Conservation (phyloP, 2,888 invertebrate species). For the Rotaria magnacalcarata region DNA sequence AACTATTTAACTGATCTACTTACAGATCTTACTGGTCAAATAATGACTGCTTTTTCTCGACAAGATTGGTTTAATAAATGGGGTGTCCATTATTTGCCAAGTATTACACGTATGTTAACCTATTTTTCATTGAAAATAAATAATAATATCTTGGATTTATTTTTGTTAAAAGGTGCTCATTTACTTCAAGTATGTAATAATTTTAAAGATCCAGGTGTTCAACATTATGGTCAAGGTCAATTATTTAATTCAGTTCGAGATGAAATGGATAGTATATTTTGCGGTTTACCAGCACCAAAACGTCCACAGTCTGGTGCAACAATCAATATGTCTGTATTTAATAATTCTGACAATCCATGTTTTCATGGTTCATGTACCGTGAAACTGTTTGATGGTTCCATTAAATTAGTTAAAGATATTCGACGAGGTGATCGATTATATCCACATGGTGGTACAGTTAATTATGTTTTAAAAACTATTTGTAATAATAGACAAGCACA, state of each 20-base stretch:
- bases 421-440: conserved; percentile 37
- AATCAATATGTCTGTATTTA: conserved; percentile 36
- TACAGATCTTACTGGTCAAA: neutral
- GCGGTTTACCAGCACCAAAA: conserved; percentile 38
- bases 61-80: neutral
- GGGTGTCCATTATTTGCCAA: neutral
- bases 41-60: neutral
- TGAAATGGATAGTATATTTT: conserved; percentile 35
- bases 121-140: too few species aligned
- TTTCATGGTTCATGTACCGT: conserved; percentile 30
- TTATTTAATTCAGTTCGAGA: conserved; percentile 36
- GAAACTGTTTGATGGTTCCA: conserved; percentile 11
- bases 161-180: conserved; percentile 37
- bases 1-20: neutral
- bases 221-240: conserved; percentile 36
- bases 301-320: neutral
- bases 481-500: neutral
- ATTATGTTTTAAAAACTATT: conserved; percentile 37
- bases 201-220: conserved; percentile 43
- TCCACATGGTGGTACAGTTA: conserved; percentile 11
- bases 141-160: neutral
- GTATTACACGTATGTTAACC: neutral
- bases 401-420: conserved; percentile 35
- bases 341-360: conserved; percentile 34
- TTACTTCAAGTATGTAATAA: conserved; percentile 37